phyloP scores from a whole-genome alignment of 2,888 invertebrate genomes.

The Tenthredo distinguenda region DNA sequence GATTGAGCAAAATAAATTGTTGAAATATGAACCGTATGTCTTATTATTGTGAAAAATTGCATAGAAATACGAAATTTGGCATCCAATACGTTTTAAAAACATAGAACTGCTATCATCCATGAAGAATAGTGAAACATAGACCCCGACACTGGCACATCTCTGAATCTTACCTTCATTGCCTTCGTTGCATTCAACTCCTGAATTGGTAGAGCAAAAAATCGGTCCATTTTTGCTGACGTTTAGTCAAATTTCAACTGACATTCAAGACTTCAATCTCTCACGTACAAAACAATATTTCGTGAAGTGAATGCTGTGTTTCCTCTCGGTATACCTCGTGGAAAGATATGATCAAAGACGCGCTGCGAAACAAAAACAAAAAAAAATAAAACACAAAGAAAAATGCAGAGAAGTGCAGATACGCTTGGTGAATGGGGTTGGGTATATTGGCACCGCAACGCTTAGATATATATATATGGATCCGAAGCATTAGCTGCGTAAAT shows the following conservation, averaged over 20 bases:
- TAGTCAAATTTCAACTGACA: not conserved
- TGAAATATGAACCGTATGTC: no score
- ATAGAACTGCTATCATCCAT: no score
- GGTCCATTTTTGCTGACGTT: not conserved
- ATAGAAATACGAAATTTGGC: no score
- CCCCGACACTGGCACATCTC: no score
- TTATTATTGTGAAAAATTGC: no score
- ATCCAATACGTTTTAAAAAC: no score
- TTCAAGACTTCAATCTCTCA: not conserved
- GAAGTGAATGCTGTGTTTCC: not conserved
- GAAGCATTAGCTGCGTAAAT: not conserved
- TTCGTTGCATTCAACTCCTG: not conserved
- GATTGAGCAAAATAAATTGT: no score
- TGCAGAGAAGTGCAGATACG: not conserved
- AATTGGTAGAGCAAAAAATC: not conserved
- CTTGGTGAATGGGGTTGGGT: not conserved
- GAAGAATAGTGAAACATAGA: no score
- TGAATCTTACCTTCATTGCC: no score
- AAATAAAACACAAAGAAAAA: not conserved
- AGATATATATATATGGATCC: not conserved
- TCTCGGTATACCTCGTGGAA: not conserved
- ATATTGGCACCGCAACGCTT: not conserved
- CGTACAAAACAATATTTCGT: not conserved
- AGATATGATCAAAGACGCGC: not conserved
- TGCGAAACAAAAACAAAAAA: not conserved